Conservation (phyloP, 2,888 invertebrate genomes). For the Noctua fimbriata region DNA sequence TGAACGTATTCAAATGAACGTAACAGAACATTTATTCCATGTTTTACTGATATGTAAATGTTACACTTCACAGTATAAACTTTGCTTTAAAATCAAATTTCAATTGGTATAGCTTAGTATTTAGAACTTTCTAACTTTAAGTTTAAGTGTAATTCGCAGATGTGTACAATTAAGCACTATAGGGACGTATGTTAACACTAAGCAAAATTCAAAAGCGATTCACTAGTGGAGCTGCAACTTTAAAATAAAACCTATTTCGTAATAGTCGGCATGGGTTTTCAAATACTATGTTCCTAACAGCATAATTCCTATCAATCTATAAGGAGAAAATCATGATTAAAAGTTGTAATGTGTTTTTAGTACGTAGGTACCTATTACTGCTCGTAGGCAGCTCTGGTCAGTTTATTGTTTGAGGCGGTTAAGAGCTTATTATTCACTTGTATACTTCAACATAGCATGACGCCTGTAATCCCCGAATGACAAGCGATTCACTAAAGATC, state of each 20-base stretch:
- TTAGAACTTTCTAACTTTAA: background rate
- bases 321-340: background rate
- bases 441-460: background rate
- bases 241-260: background rate
- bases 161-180: background rate
- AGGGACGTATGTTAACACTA: background rate
- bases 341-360: background rate
- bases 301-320: background rate
- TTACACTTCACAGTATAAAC: slow-evolving; percentile 23
- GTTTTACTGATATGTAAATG: slow-evolving; percentile 44
- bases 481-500: background rate
- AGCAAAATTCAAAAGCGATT: background rate
- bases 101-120: background rate
- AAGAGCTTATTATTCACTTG: background rate
- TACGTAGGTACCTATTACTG: background rate
- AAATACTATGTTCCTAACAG: background rate
- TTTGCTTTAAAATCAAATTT: background rate
- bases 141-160: background rate
- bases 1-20: slow-evolving; percentile 52
- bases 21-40: slow-evolving; percentile 34
- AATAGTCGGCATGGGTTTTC: background rate
- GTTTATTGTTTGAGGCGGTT: background rate
- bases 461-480: background rate
- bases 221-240: background rate
- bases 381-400: background rate